Evolutionary conservation across 1,140 invertebrate genomes (phyloP).

Genomic region (Lordiphosa collinella): DNA sequence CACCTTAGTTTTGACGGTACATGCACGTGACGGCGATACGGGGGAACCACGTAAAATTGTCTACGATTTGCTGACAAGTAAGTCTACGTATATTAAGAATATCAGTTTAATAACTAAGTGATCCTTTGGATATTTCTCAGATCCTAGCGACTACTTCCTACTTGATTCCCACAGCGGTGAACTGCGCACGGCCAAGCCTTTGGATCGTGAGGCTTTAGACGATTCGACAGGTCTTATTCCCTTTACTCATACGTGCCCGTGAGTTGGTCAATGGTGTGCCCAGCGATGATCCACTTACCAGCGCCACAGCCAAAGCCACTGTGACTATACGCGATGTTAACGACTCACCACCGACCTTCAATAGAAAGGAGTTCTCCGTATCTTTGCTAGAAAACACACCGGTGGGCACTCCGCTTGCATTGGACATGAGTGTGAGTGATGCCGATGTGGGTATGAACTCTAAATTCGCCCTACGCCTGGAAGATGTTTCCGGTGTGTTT

Average conservation of each 20-base stretch:
- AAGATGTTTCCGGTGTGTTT: slow-evolving; percentile 90
- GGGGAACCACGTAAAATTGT: slow-evolving; percentile 88
- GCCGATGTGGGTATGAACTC: slow-evolving; percentile 91
- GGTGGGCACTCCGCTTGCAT: slow-evolving; percentile 88
- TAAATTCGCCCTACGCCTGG: slow-evolving; percentile 87
- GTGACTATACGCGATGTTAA: slow-evolving; percentile 95
- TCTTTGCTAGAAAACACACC: slow-evolving; percentile 91
- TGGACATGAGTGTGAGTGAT: slow-evolving; percentile 93
- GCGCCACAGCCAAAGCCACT: slow-evolving; percentile 86
- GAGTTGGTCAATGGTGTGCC: slow-evolving; percentile 88
- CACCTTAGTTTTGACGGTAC: slow-evolving; percentile 88
- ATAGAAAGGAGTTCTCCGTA: slow-evolving; percentile 89
- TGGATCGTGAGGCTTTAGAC: slow-evolving; percentile 90
- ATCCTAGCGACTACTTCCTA: slow-evolving; percentile 92
- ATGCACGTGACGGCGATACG: slow-evolving; percentile 90
- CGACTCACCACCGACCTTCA: slow-evolving; percentile 93
- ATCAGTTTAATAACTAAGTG: too few relatives aligned
- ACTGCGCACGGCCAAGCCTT: slow-evolving; percentile 88
- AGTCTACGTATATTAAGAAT: too few relatives aligned
- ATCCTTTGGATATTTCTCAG: too few relatives aligned
- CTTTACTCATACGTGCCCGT: slow-evolving; percentile 86
- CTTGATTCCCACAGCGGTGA: slow-evolving; percentile 89
- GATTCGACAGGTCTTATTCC: slow-evolving; percentile 90
- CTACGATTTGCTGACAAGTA: slow-evolving; percentile 90
- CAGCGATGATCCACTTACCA: slow-evolving; percentile 84